Evolutionary conservation across 1,140 invertebrate genomes (phyloP), one percentile per base, ranked within the genome.

Genomic region (Rhizoglyphus robini): DNA sequence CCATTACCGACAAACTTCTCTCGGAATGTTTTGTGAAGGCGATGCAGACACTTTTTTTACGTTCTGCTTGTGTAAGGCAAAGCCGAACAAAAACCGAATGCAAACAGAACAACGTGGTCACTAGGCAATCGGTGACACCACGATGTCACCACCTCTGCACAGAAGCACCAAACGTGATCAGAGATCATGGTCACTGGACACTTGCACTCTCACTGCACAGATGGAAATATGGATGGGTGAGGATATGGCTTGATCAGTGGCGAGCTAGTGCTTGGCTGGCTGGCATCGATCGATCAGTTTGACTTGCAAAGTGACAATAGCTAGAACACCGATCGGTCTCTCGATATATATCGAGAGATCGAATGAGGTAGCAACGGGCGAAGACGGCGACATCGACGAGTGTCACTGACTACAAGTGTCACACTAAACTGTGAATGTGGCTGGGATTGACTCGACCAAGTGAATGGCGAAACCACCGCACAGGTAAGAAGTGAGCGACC

Each of bases 301-400:
- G 51, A 54, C 51, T 54, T 8, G 20, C 51, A 54, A 32, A 54
- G 51, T 54, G 51, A 54, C 51, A 54, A 54, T 54, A 23, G 23
- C 51, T 32, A 54, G 36, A 41, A 41, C 36, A 41, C 36, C 8
- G n/a, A n/a, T n/a, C n/a, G n/a, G n/a, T n/a, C n/a, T n/a, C n/a
- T n/a, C n/a, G n/a, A n/a, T n/a, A n/a, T n/a, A n/a, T n/a, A n/a
- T n/a, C n/a, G 8, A 5, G 15, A 54, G 8, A 15, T 8, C 8
- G 51, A 25, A 32, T 11, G 23, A 11, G 51, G 51, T 32, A 23
- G 23, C 51, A 54, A 32, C 31, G 51, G 51, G 31, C 51, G 51
- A 54, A 8, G 51, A 54, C 51, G 36, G 36, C 36, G 36, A 41
- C 36, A 41, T 41, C 36, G 51, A 54, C 51, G 51, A 54, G 51